A percentile compares a stretch with the other conserved stretches of the same genome.
These are phyloP conservation scores for Telenomus remus DNA, from an alignment of 1,140 invertebrate species.

Conservation along the genomic window DNA sequence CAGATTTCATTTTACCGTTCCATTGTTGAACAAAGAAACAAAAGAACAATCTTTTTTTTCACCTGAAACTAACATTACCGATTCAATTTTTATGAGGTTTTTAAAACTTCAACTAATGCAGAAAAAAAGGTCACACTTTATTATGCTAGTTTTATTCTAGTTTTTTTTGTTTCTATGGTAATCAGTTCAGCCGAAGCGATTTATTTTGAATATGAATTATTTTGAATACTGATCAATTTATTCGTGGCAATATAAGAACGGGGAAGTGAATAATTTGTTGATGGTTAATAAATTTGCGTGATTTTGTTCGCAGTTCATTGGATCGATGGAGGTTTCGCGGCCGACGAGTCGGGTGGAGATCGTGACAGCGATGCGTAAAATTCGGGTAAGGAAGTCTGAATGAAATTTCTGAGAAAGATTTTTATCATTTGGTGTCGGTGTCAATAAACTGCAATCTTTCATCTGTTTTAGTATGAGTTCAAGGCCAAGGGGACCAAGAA, in stretches of 20 bases:
- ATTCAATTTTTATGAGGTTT: too few relatives aligned
- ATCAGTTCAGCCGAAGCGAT: too few relatives aligned
- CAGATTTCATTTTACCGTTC: slow-evolving; percentile 45
- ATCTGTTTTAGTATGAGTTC: slow-evolving; percentile 93
- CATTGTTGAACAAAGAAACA: slow-evolving; percentile 22
- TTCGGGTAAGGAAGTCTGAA: slow-evolving; percentile 84
- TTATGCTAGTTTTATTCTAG: too few relatives aligned
- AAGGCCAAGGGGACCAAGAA: slow-evolving; percentile 98
- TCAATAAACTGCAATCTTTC: slow-evolving; percentile 56
- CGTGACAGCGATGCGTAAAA: slow-evolving; percentile 97
- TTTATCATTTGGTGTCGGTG: slow-evolving; percentile 1
- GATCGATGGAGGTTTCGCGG: slow-evolving; percentile 95
- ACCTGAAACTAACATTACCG: too few relatives aligned
- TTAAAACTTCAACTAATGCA: too few relatives aligned
- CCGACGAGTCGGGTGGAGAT: slow-evolving; percentile 97
- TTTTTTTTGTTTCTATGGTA: too few relatives aligned
- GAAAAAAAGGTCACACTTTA: too few relatives aligned
- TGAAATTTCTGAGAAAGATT: too few relatives aligned
- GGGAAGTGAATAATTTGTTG: neutral
- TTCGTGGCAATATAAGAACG: neutral
- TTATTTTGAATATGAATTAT: too few relatives aligned
- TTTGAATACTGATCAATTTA: too few relatives aligned
- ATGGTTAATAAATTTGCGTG: neutral
- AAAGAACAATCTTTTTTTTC: too few relatives aligned
- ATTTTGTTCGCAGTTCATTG: slow-evolving; percentile 90